Conservation (phyloP, 2,113 vertebrate genomes). For the Callionymus lyra region DNA sequence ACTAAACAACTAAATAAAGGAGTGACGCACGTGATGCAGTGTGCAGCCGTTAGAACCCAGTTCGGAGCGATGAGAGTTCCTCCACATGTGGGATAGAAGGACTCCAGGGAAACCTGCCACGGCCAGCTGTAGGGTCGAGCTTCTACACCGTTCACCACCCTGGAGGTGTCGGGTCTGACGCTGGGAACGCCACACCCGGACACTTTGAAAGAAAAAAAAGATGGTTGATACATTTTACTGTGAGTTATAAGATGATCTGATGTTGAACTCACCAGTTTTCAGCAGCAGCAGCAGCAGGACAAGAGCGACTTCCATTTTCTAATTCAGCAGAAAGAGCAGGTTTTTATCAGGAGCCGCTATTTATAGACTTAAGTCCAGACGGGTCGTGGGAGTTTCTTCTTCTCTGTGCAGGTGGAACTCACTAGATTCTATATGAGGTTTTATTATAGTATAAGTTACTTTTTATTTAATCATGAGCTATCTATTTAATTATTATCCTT, state of each 20-base stretch:
- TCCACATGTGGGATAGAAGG: constrained; percentile 51
- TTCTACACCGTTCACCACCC: constrained; percentile 52
- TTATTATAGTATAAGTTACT: no score
- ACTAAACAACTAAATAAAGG: no score
- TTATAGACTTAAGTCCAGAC: constrained; percentile 8
- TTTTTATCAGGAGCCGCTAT: constrained; percentile 12
- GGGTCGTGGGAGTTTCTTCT: no score
- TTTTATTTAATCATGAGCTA: no score
- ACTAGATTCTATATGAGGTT: no score
- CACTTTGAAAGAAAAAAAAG: constrained; percentile 13
- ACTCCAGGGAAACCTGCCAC: constrained; percentile 59
- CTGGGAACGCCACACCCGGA: constrained; percentile 45
- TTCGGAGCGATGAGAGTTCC: constrained; percentile 51
- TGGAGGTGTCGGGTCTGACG: constrained; percentile 16
- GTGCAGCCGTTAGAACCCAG: constrained; percentile 59
- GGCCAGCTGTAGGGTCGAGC: constrained; percentile 58
- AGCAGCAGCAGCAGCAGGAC: constrained; percentile 26
- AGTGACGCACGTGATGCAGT: constrained; percentile 46
- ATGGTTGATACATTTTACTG: neutral
- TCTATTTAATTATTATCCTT: no score
- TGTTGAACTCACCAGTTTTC: constrained; percentile 31
- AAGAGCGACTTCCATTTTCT: constrained; percentile 29
- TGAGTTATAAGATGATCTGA: neutral
- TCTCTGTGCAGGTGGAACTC: no score
- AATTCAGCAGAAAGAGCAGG: neutral